Evolutionary conservation across 1,140 invertebrate genomes (phyloP).

Genomic region (Procambarus clarkii): DNA sequence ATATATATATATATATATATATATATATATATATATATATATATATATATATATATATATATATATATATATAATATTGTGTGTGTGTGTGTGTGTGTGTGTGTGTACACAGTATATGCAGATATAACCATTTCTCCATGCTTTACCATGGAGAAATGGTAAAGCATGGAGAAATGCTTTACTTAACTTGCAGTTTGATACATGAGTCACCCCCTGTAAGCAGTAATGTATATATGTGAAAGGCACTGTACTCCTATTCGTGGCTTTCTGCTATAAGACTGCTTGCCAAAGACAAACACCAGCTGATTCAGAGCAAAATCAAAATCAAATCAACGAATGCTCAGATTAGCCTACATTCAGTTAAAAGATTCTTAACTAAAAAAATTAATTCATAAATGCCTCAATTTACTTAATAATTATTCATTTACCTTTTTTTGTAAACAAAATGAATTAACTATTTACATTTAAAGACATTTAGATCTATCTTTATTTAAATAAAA

Average conservation of each 20-base stretch:
- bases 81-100: conserved; percentile 18
- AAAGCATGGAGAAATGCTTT: no score
- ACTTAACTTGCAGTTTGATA: not conserved
- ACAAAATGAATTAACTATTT: not conserved
- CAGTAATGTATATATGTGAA: not conserved
- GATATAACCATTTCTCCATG: not conserved
- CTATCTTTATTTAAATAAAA: not conserved
- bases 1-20: conserved; percentile 34
- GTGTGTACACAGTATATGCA: conserved; percentile 37
- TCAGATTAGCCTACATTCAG: not conserved
- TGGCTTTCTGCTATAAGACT: not conserved
- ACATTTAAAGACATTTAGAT: not conserved
- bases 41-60: conserved; percentile 40
- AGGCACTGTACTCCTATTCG: not conserved
- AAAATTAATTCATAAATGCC: not conserved
- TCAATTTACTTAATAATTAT: not conserved
- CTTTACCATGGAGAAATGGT: no score
- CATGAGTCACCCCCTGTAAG: not conserved
- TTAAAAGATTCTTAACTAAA: not conserved
- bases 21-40: conserved; percentile 15
- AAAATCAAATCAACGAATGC: not conserved
- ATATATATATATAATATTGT: no score
- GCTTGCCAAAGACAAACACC: not conserved
- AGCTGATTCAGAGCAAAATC: not conserved
- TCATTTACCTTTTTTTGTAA: not conserved